phyloP scores from a whole-genome alignment of 30 jellyfish, hydroid and myxozoan genomes.

The Aurelia coerulea region DNA sequence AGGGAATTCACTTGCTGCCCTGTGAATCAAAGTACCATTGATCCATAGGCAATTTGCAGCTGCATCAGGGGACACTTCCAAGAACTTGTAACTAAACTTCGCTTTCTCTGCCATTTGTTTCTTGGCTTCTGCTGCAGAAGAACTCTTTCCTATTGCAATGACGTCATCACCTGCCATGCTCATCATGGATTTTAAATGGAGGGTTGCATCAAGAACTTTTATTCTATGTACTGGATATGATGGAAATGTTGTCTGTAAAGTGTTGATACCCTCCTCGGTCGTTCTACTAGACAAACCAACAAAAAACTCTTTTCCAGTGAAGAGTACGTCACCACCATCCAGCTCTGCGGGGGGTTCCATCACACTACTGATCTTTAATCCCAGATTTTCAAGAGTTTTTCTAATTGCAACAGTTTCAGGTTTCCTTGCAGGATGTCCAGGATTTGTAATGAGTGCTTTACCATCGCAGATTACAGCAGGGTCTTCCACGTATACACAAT shows the following conservation, averaged over 20 bases:
- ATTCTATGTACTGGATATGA: constrained; percentile 80
- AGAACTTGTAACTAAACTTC: constrained; percentile 30
- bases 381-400: constrained; percentile 41
- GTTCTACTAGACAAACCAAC: constrained; percentile 89
- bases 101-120: constrained; percentile 62
- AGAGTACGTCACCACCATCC: constrained; percentile 97
- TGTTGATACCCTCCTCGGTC: constrained; percentile 61
- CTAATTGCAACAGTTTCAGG: constrained; percentile 47
- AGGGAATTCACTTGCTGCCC: constrained; percentile 77
- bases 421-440: constrained; percentile 73
- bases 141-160: constrained; percentile 67
- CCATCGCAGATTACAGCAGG: constrained; percentile 84
- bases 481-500: constrained; percentile 95
- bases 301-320: constrained; percentile 90
- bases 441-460: constrained; percentile 76
- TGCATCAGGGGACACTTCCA: constrained; percentile 69
- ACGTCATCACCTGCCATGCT: constrained; percentile 70
- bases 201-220: constrained; percentile 31
- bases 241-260: constrained; percentile 59
- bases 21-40: constrained; percentile 77
- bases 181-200: constrained; percentile 85
- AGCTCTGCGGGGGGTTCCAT: constrained; percentile 84
- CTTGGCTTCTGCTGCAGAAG: constrained; percentile 46
- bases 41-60: constrained; percentile 83
- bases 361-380: constrained; percentile 1